Percentiles rank a stretch among this genome's conserved stretches.
Conservation (phyloP, 2,888 invertebrate genomes). For the Dicycla oo region DNA sequence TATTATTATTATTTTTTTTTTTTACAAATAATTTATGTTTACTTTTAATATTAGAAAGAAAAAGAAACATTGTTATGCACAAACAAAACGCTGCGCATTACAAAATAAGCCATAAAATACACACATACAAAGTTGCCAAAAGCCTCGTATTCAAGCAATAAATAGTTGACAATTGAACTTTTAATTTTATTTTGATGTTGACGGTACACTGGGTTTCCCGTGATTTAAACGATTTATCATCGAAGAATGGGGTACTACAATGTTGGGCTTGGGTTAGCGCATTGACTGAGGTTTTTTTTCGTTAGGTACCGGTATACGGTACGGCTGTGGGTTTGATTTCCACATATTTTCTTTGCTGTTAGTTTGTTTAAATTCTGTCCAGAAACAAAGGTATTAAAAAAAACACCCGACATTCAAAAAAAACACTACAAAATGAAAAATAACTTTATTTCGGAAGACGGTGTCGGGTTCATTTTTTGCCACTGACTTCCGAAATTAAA, state of each 20-base stretch:
- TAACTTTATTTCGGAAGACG: too few species aligned
- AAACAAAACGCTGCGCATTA: too few species aligned
- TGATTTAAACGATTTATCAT: constrained; percentile 46
- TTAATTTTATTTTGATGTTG: neutral
- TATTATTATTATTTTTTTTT: neutral
- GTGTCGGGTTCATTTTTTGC: too few species aligned
- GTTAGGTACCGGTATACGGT: too few species aligned
- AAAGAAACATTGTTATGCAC: too few species aligned
- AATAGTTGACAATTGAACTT: too few species aligned
- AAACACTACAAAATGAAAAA: too few species aligned
- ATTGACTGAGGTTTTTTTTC: neutral
- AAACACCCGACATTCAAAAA: too few species aligned
- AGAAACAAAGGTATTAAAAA: neutral
- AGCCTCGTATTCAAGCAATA: too few species aligned
- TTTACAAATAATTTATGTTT: neutral
- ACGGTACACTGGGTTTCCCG: constrained; percentile 20
- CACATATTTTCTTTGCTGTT: neutral
- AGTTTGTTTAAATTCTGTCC: neutral
- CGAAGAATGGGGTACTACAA: constrained; percentile 18
- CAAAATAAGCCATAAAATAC: too few species aligned
- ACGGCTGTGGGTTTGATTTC: neutral
- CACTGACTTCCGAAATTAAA: too few species aligned
- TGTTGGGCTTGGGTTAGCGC: neutral
- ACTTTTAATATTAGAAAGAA: neutral
- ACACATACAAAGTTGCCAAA: too few species aligned